Evolutionary conservation across 2,113 vertebrate species (phyloP).

Genomic region (Otis tarda): DNA sequence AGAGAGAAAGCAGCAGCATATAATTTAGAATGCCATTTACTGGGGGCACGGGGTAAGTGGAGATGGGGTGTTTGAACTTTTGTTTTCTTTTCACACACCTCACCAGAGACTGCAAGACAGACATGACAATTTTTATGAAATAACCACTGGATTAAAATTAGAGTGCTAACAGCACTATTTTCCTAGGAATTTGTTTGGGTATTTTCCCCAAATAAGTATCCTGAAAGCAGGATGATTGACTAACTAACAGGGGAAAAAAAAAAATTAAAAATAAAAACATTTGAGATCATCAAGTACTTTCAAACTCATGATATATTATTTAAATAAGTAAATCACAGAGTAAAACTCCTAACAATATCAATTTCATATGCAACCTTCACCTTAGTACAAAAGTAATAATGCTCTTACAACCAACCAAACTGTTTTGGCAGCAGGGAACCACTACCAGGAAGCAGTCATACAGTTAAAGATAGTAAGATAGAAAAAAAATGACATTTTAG

Average conservation of each 20-base stretch:
- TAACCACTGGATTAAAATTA: background rate
- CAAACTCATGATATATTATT: background rate
- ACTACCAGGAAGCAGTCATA: background rate
- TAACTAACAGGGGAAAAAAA: background rate
- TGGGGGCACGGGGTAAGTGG: background rate
- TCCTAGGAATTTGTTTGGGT: background rate
- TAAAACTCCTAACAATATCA: background rate
- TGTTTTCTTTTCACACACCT: background rate
- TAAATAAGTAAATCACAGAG: background rate
- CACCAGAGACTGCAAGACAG: background rate
- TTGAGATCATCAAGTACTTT: background rate
- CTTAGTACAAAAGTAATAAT: background rate
- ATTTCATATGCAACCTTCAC: background rate
- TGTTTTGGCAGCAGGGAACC: background rate
- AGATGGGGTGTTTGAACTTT: background rate
- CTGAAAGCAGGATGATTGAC: background rate
- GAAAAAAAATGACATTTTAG: background rate
- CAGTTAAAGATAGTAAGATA: background rate
- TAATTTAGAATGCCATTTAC: conserved; percentile 21
- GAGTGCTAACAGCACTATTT: background rate
- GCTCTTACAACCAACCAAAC: background rate
- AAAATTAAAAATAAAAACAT: background rate
- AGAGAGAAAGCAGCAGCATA: background rate
- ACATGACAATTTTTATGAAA: background rate
- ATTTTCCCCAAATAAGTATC: background rate